These are phyloP conservation scores for Agrypnus murinus DNA, from an alignment of 2,888 invertebrate genomes.

Conservation along the genomic window DNA sequence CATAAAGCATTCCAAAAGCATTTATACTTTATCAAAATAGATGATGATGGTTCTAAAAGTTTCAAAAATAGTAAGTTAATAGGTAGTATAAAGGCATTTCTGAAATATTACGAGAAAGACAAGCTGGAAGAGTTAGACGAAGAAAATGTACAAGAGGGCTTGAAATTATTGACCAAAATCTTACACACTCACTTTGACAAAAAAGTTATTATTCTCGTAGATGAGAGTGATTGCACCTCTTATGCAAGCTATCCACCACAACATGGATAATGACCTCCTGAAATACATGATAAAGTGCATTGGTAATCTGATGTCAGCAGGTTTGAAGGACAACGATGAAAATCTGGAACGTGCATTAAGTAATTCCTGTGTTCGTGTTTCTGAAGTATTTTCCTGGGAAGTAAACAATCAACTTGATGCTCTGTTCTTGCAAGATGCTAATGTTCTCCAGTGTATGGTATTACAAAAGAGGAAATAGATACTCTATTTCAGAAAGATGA, in stretches of 20 bases:
- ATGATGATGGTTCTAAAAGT: conserved; percentile 3
- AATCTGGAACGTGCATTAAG: neutral
- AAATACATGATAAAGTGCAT: neutral
- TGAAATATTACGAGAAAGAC: neutral
- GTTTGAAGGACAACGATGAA: neutral
- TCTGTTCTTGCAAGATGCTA: neutral
- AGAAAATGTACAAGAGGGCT: neutral
- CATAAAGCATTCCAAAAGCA: neutral
- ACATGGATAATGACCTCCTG: neutral
- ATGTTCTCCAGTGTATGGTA: neutral
- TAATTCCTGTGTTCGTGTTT: neutral
- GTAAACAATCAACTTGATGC: neutral
- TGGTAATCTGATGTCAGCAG: neutral
- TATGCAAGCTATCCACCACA: neutral
- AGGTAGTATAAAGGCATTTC: neutral
- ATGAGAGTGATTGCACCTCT: neutral
- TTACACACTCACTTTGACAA: conserved; percentile 10
- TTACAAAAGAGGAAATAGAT: no score
- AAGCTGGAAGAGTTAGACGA: neutral
- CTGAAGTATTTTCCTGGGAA: conserved; percentile 2
- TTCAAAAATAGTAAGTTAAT: conserved; percentile 8
- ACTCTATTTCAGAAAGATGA: no score
- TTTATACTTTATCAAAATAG: neutral
- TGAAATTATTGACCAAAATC: neutral
- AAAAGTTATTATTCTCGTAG: neutral